These are phyloP conservation scores for Hystrix cristata DNA, from an alignment of 2,113 vertebrate genomes.

Conservation along the genomic window DNA sequence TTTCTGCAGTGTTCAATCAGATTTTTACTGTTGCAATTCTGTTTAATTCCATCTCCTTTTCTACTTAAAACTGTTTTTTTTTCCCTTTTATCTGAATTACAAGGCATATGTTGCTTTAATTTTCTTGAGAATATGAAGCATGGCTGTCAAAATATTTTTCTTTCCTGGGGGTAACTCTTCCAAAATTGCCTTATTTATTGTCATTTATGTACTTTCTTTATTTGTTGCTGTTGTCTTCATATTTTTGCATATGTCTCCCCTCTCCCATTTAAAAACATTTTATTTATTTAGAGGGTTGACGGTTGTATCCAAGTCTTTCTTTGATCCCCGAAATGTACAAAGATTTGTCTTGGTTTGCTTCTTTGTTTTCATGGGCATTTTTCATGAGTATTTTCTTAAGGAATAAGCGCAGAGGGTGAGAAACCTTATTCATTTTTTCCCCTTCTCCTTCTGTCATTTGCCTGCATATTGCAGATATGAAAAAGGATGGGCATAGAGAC, in stretches of 20 bases:
- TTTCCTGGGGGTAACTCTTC: neutral
- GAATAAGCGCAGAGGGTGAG: neutral
- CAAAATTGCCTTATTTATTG: neutral
- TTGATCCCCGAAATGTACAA: neutral
- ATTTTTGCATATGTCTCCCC: neutral
- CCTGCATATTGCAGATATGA: neutral
- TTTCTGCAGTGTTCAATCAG: neutral
- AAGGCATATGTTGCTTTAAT: neutral
- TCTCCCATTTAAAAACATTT: neutral
- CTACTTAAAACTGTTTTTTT: conserved; percentile 3
- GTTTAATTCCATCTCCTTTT: conserved; percentile 31
- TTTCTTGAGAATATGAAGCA: neutral
- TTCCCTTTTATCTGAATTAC: neutral
- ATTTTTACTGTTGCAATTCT: neutral
- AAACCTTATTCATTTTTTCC: neutral
- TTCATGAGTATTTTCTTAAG: neutral
- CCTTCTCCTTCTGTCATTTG: neutral
- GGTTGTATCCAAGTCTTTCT: neutral
- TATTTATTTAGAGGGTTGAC: neutral
- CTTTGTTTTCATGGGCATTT: neutral
- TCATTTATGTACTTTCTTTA: neutral
- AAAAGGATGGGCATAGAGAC: neutral
- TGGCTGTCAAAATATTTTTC: conserved; percentile 38
- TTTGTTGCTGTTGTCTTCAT: neutral
- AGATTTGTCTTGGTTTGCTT: neutral